Conservation (phyloP, 2,888 invertebrate genomes). For the Lochmaea capreae region DNA sequence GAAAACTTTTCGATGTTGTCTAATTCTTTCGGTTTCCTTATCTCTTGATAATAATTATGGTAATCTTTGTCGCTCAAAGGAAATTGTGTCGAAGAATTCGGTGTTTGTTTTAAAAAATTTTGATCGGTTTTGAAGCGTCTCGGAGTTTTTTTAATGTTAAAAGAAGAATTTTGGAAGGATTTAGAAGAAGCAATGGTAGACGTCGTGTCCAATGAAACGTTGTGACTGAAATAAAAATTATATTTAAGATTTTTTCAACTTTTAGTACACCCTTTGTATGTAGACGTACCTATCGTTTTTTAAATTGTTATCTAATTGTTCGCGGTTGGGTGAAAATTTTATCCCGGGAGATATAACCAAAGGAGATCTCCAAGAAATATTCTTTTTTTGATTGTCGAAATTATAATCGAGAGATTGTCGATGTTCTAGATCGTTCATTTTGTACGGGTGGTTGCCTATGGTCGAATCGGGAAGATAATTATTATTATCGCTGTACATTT, state of each 20-base stretch:
- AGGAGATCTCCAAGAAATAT: constrained; percentile 60
- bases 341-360: constrained; percentile 55
- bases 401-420: constrained; percentile 8
- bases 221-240: constrained; percentile 14
- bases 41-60: not conserved
- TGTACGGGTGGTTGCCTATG: constrained; percentile 12
- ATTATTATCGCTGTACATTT: constrained; percentile 2
- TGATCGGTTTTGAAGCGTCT: constrained; percentile 14
- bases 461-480: constrained; percentile 22
- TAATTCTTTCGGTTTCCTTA: constrained; percentile 13
- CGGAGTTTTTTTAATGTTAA: constrained; percentile 1
- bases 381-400: constrained; percentile 45
- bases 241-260: too few species aligned
- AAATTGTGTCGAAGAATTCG: constrained; percentile 10
- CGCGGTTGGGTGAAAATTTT: constrained; percentile 54
- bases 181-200: not conserved
- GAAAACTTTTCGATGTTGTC: constrained; percentile 20
- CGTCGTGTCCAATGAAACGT: constrained; percentile 5
- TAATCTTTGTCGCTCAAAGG: constrained; percentile 42
- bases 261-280: not conserved
- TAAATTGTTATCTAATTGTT: constrained; percentile 17
- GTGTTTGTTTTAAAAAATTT: constrained; percentile 3
- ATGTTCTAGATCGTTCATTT: constrained; percentile 6
- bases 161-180: not conserved
- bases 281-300: constrained; percentile 30